Evolutionary conservation across 1,140 invertebrate genomes (phyloP).

Genomic region (Caenorhabditis remanei): DNA sequence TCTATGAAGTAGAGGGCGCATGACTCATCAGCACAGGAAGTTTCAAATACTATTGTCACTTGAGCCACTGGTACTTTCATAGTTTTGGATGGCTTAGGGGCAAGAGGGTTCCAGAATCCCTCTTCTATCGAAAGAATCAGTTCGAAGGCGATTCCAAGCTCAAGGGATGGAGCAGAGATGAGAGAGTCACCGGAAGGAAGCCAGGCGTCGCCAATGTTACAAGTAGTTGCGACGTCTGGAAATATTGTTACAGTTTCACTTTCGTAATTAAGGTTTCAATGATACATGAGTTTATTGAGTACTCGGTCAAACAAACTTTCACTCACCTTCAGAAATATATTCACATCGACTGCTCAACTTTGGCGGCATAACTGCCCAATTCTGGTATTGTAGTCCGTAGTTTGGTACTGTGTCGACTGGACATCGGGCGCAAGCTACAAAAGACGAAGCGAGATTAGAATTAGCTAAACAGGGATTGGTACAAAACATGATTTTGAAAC

Average conservation of each 20-base stretch:
- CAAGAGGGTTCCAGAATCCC: slow-evolving; percentile 74
- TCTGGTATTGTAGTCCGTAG: slow-evolving; percentile 80
- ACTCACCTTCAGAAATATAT: slow-evolving; percentile 71
- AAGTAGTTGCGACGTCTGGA: slow-evolving; percentile 68
- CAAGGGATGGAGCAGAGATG: slow-evolving; percentile 78
- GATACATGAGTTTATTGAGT: no score
- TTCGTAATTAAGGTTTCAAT: no score
- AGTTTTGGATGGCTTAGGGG: slow-evolving; percentile 58
- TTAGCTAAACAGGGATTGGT: not conserved
- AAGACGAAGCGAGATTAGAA: no score
- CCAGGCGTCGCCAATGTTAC: slow-evolving; percentile 72
- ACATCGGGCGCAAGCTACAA: slow-evolving; percentile 81
- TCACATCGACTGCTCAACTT: slow-evolving; percentile 80
- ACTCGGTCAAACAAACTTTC: no score
- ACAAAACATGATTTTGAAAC: no score
- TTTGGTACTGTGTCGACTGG: slow-evolving; percentile 81
- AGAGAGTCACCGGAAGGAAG: slow-evolving; percentile 70
- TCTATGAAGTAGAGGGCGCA: slow-evolving; percentile 61
- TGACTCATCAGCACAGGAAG: slow-evolving; percentile 44
- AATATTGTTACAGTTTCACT: no score
- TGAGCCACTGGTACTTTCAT: slow-evolving; percentile 71
- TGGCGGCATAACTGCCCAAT: slow-evolving; percentile 81
- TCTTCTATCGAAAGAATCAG: slow-evolving; percentile 67
- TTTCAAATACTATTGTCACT: slow-evolving; percentile 53
- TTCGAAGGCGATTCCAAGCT: slow-evolving; percentile 74